These are phyloP conservation scores for Halcyon leucocephala DNA, from an alignment of 2,797 vertebrate species.

Conservation along the genomic window DNA sequence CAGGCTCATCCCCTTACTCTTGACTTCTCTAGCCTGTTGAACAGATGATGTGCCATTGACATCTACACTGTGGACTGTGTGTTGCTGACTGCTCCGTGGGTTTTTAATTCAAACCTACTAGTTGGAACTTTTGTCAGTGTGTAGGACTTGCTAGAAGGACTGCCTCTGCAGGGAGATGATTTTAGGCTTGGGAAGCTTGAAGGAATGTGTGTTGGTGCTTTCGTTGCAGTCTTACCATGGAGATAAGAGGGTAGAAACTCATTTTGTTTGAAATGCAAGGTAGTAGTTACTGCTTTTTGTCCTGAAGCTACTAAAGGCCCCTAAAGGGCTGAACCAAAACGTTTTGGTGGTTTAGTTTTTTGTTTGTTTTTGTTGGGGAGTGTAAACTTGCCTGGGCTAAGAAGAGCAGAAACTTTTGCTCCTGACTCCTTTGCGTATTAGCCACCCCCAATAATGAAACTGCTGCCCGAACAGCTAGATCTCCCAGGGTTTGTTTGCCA, in stretches of 20 bases:
- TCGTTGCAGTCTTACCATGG: background rate
- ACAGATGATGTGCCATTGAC: background rate
- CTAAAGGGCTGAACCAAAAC: background rate
- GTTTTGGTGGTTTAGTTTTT: too few species aligned
- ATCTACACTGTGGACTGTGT: background rate
- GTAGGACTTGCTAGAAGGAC: background rate
- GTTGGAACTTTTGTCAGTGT: background rate
- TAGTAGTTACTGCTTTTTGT: background rate
- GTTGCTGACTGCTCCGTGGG: background rate
- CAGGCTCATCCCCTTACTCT: background rate
- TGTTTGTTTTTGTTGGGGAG: background rate
- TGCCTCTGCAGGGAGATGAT: background rate
- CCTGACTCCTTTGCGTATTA: background rate
- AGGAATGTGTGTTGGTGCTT: rapidly evolving
- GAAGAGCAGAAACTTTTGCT: background rate
- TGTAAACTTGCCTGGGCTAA: background rate
- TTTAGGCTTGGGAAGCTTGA: background rate
- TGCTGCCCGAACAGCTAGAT: background rate
- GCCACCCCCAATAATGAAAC: background rate
- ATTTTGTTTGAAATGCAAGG: background rate
- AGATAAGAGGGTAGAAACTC: background rate
- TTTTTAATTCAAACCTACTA: background rate
- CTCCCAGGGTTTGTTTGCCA: background rate
- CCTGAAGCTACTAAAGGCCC: background rate
- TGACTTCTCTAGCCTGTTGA: background rate